Percentiles rank a stretch among this genome's conserved stretches.
These are phyloP conservation scores for Charina bottae DNA, from an alignment of 2,113 vertebrate genomes.

Conservation along the genomic window DNA sequence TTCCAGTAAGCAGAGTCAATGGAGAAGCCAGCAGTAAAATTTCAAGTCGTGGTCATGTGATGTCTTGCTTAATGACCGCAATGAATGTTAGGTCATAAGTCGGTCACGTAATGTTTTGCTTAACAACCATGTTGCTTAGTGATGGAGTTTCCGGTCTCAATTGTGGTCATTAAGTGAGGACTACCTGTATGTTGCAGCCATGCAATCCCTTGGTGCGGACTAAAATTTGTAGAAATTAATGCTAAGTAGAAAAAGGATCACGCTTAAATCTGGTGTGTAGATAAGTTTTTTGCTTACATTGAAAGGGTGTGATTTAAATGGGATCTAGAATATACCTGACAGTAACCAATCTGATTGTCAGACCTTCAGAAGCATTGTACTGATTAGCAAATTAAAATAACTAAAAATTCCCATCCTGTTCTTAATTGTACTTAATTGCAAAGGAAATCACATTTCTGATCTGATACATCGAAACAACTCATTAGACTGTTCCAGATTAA, in stretches of 20 bases:
- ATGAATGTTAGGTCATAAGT: too few species aligned
- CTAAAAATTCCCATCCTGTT: background rate
- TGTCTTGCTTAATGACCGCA: background rate
- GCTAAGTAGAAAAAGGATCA: background rate
- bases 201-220: background rate
- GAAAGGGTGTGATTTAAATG: background rate
- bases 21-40: background rate
- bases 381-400: background rate
- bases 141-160: background rate
- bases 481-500: background rate
- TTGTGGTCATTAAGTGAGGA: background rate
- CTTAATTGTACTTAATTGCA: background rate
- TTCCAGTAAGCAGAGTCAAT: background rate
- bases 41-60: background rate
- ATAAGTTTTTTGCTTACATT: background rate
- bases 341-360: background rate
- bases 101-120: background rate
- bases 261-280: background rate
- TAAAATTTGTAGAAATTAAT: background rate
- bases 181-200: background rate
- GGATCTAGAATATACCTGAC: background rate
- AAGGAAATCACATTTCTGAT: background rate
- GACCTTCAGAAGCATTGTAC: background rate
- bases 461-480: background rate
- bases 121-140: background rate